Evolutionary conservation across 2,888 invertebrate genomes (phyloP).

Genomic region (Mactromeris polynyma): DNA sequence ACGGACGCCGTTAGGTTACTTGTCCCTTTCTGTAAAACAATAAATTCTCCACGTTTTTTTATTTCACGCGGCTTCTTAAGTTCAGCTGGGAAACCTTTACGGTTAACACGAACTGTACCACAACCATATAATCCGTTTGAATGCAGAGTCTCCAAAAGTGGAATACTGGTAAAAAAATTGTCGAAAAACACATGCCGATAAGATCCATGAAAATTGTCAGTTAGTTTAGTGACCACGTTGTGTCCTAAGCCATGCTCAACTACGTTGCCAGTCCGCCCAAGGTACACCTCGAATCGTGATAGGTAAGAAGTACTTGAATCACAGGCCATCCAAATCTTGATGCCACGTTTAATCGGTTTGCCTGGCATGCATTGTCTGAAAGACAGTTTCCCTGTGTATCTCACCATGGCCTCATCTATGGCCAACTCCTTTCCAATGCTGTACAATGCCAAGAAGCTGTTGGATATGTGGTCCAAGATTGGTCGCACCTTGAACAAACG

Average conservation of each 20-base stretch:
- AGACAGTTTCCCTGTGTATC: neutral
- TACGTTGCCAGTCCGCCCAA: no score
- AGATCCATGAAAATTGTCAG: conserved; percentile 28
- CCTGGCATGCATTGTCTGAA: conserved; percentile 51
- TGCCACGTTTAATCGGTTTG: conserved; percentile 38
- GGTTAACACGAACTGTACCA: conserved; percentile 45
- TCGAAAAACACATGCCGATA: conserved; percentile 23
- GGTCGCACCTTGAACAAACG: no score
- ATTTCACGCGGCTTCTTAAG: conserved; percentile 54
- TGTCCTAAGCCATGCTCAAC: conserved; percentile 42
- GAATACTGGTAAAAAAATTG: conserved; percentile 35
- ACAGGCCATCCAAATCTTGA: conserved; percentile 38
- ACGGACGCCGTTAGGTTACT: conserved; percentile 41
- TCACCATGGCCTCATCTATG: conserved; percentile 22
- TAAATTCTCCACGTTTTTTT: conserved; percentile 30
- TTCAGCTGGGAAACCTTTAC: conserved; percentile 40
- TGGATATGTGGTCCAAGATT: no score
- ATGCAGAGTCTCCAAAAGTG: conserved; percentile 14
- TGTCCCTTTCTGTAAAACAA: no score
- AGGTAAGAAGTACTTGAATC: conserved; percentile 33
- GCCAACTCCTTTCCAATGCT: neutral
- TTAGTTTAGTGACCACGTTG: conserved; percentile 42
- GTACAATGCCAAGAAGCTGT: no score
- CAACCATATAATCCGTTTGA: conserved; percentile 46
- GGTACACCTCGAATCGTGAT: conserved; percentile 31